Conservation (phyloP, 2,797 vertebrate genomes). For the Crypturellus tataupa region DNA sequence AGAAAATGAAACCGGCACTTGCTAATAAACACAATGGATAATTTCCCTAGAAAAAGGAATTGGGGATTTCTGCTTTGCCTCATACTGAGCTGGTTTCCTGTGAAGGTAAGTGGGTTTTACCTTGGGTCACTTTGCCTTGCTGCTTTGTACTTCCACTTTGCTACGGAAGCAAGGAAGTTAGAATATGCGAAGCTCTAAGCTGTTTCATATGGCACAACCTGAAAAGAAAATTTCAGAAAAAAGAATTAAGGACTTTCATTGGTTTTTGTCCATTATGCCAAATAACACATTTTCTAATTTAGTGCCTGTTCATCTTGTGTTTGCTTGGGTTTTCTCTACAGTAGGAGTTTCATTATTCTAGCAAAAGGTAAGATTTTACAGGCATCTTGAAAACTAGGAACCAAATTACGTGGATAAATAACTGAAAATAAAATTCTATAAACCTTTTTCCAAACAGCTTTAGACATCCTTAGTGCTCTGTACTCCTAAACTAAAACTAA, state of each 20-base stretch:
- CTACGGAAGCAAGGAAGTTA: not conserved
- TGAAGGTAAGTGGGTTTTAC: not conserved
- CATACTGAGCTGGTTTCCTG: slow-evolving; percentile 9
- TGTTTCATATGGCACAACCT: not conserved
- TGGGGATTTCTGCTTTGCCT: not conserved
- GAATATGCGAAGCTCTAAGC: not conserved
- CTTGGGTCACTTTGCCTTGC: not conserved
- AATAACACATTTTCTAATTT: not conserved
- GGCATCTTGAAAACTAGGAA: not conserved
- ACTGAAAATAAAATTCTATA: not conserved
- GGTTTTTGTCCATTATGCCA: not conserved
- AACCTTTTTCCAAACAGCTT: not conserved
- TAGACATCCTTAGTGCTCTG: not conserved
- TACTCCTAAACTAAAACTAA: not conserved
- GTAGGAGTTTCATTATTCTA: not conserved
- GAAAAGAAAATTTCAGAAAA: not conserved
- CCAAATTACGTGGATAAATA: not conserved
- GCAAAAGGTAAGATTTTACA: not conserved
- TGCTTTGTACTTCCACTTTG: not conserved
- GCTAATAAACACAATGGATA: slow-evolving; percentile 5
- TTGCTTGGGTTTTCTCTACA: not conserved
- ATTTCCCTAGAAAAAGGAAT: slow-evolving; percentile 75
- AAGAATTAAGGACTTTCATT: not conserved
- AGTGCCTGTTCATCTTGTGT: not conserved
- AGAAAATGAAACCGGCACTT: slow-evolving; percentile 39